Base-by-base conservation (phyloP, 2,888 invertebrate species). In the Trachelus tabidus region DNA sequence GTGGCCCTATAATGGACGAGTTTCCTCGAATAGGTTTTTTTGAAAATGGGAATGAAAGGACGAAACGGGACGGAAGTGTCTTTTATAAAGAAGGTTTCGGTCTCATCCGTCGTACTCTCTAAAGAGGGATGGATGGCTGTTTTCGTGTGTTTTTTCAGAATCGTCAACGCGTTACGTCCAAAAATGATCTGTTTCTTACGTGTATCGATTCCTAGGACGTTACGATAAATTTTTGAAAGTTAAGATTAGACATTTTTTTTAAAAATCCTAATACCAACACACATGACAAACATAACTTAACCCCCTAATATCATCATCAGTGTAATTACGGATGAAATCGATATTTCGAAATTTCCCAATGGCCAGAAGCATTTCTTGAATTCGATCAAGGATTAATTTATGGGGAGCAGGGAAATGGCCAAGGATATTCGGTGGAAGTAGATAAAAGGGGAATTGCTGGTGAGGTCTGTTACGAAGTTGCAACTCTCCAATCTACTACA, bases 311-410 rank as follows among this genome's bases (percentile, higher is more conserved):
- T 40, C 1, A 37, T 15, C 4, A 37, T 37, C 12, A 37, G 37
- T 1, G 15, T 40, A 40, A 40, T 4, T 40, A 40, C 4, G 15
- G 40, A 56, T 56, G 9, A 56, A 56, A 56, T 56, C 23, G 15
- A 56, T 23, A 23, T 6, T 23, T 56, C 1, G 23, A 56, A 23
- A 56, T 56, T 23, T 6, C 9, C 23, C 40, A 56, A 23, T 75
- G 79, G 33, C 34, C 34, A 75, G 79, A 76, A 76, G 79, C 79
- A 81, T 80, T 81, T 77, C 31, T 40, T 33, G 78, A 76, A 77
- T 83, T 81, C 77, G 81, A 82, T 79, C 82, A 35, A 34, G 37
- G 80, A 76, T 79, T 86, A 86, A 88, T 88, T 86, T 86, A 88
- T 86, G 15, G 23, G 40, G 6, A 23, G 40, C 40, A 56, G 40